A percentile compares a stretch with the other conserved stretches of the same genome.
These are phyloP conservation scores for Morpho achilles DNA, from an alignment of 2,888 invertebrate species.

Conservation along the genomic window DNA sequence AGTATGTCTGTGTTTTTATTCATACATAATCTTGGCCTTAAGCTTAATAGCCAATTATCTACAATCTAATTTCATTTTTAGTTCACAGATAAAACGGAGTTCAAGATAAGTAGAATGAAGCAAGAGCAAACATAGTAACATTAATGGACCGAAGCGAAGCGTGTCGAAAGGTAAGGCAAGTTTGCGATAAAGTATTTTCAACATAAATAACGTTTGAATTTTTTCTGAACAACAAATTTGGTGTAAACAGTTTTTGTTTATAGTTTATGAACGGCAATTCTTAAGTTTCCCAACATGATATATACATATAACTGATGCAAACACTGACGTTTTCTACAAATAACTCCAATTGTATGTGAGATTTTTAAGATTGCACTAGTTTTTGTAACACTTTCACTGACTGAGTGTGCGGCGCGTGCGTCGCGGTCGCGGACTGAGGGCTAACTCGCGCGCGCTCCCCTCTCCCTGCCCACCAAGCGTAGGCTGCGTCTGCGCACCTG, in stretches of 20 bases:
- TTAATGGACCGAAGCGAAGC: conserved; percentile 49
- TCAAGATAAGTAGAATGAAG: conserved; percentile 36
- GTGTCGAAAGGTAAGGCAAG: conserved; percentile 54
- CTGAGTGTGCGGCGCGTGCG: conserved; percentile 49
- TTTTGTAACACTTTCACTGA: conserved; percentile 26
- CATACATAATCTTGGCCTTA: conserved; percentile 8
- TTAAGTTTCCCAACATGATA: conserved; percentile 1
- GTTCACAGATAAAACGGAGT: conserved; percentile 1
- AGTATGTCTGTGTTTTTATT: not conserved
- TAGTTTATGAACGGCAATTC: not conserved
- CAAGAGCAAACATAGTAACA: conserved; percentile 44
- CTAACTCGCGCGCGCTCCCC: conserved; percentile 55
- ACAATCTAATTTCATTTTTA: conserved; percentile 5
- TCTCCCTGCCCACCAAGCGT: conserved; percentile 51
- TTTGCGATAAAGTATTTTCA: conserved; percentile 38
- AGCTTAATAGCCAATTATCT: conserved; percentile 2
- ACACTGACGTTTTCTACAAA: conserved; percentile 14
- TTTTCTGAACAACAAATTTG: not conserved
- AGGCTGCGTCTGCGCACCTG: conserved; percentile 48
- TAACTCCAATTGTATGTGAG: conserved; percentile 5
- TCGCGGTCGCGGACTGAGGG: conserved; percentile 62
- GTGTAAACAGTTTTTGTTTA: not conserved
- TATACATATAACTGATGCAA: not conserved
- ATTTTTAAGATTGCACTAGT: conserved; percentile 19
- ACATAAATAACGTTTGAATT: conserved; percentile 14